Evolutionary conservation across 2,888 invertebrate genomes (phyloP), one percentile per base, ranked within the genome.

Genomic region (Mellilla xanthometata): DNA sequence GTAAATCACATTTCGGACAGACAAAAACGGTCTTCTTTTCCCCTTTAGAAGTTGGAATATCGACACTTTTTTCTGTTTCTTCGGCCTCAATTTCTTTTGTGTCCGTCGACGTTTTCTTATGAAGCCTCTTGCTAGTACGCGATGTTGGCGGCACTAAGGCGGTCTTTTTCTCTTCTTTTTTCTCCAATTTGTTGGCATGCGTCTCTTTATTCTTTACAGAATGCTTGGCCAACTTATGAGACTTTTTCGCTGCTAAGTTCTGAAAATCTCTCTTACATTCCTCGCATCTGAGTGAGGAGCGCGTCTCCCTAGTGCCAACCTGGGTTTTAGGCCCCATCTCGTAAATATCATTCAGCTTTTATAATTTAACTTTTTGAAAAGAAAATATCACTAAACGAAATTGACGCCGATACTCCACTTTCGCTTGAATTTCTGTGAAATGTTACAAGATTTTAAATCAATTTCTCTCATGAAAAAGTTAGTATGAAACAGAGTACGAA

Each of bases 281-380:
- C 12, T 76, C 67, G 27, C 85, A 85, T 54, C 72, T 76, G 4
- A 58, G 60, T 2, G 59, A 49, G 0, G 61, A 56, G 8, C 64
- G 71, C 24, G 70, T 65, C 2, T 64, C 56, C 52, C 72, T 74
- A 29, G 68, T 35, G 39, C 56, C 72, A 8, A 60, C 62, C 12
- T 75, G 62, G 34, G 68, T 53, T 56, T 74, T 78, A 5, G 78
- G 62, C n/a, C 73, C 75, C 81, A 82, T 81, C 58, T 8, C 13
- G 28, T 23, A 19, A n/a, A 2, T 19, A 26, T 38, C 28, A 39
- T 35, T 30, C 6, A 11, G 36, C 12, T 19, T 19, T 19, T 36
- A 19, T 11, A 36, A 5, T 28, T 35, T 27, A 9, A 28, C 6
- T n/a, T 3, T n/a, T 7, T 7, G 12, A 3, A 26, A 24, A 19